Evolutionary conservation across 1,140 invertebrate species (phyloP).

Genomic region (Helicoverpa zea): DNA sequence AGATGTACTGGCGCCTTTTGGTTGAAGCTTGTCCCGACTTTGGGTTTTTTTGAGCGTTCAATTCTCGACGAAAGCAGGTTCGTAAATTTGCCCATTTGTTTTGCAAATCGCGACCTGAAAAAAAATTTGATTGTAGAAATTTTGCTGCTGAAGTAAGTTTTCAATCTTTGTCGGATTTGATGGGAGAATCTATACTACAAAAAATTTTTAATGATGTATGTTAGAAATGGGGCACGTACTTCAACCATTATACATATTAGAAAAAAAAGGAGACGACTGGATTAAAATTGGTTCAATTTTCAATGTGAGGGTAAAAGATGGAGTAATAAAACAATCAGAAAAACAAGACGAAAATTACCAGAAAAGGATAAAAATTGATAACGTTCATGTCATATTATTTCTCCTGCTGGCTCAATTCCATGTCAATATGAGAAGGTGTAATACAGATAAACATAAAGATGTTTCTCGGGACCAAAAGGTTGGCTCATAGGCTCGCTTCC

Average conservation of each 20-base stretch:
- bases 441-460: too few relatives aligned
- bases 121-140: conserved; percentile 53
- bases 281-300: conserved; percentile 56
- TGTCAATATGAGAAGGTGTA: too few relatives aligned
- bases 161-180: conserved; percentile 50
- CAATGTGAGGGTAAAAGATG: not conserved
- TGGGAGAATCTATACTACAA: conserved; percentile 50
- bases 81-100: conserved; percentile 46
- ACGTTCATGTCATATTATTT: conserved; percentile 27
- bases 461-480: too few relatives aligned
- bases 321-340: too few relatives aligned
- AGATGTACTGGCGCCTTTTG: conserved; percentile 44
- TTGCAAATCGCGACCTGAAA: conserved; percentile 26
- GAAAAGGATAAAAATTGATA: conserved; percentile 56
- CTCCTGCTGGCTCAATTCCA: too few relatives aligned
- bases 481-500: too few relatives aligned
- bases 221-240: conserved; percentile 54
- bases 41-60: conserved; percentile 38
- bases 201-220: conserved; percentile 50
- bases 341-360: conserved; percentile 55
- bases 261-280: conserved; percentile 48
- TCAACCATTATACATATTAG: conserved; percentile 49
- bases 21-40: conserved; percentile 49
- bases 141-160: conserved; percentile 50
- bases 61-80: conserved; percentile 46